Base-by-base conservation (phyloP, 2,797 vertebrate genomes). In the Pygocentrus nattereri region DNA sequence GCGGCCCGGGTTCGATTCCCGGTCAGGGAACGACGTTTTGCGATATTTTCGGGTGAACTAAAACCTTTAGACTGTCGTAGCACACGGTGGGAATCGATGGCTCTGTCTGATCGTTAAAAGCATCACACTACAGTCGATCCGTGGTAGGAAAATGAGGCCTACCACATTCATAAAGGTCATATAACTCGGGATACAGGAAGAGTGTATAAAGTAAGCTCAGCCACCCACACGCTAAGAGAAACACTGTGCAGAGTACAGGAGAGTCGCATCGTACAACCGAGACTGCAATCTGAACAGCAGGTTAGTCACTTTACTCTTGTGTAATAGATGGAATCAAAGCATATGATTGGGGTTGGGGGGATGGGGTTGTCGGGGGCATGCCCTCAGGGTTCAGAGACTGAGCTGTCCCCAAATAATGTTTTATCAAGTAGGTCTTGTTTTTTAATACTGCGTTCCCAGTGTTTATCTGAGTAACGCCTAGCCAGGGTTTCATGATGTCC, bases 1-100 rank as follows among this genome's bases (percentile, higher is more conserved):
- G 87, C 83, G 88, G 90, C 89, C 90, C 80, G 87, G 91, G 90
- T 93, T 93, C 85, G 89, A 94, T 94, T 95, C 93, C 92, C 89
- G 85, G 90, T 93, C 90, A 93, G 92, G 89, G 91, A 94, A 94
- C 3, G 1, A 1, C 0, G 1, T 5, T 50, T 70, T 70, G 41
- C 11, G 10, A 44, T 38, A 10, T 11, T 44, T 44, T 44, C 41
- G 10, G 8, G 8, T 8, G 10, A 12, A 1, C 1, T 8, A 10
- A 11, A 10, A 44, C 1, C 7, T 11, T 44, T 11, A 10, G n/a
- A n/a, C n/a, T n/a, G n/a, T n/a, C n/a, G 41, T 10, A 44, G 8
- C 41, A 44, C 1, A 19, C 2, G 34, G 30, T 6, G 3, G 16
- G 19, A 12, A 23, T 11, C n/a, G 7, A 0, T 58, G 21, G 54